These are phyloP conservation scores for Crambe crambe DNA, from an alignment of 37 sponge, comb jelly and placozoan genomes.

Conservation along the genomic window DNA sequence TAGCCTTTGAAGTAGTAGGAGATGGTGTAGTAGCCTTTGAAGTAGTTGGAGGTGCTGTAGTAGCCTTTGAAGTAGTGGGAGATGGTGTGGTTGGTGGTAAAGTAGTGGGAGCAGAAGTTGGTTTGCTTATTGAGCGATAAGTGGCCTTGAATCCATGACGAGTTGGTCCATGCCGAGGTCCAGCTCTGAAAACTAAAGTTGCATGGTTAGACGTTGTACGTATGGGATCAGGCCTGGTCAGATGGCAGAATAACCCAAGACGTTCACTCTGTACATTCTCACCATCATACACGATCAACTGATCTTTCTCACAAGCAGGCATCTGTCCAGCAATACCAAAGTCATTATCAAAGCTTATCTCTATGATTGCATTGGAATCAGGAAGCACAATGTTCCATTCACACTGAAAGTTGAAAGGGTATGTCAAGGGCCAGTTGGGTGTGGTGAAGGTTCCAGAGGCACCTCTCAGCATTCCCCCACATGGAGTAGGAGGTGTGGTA, in stretches of 20 bases:
- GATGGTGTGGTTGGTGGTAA: background rate
- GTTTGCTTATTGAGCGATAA: background rate
- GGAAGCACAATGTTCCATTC: slow-evolving; percentile 2
- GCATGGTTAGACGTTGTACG: background rate
- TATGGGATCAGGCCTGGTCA: background rate
- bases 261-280: background rate
- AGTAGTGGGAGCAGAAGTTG: background rate
- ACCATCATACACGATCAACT: background rate
- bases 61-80: background rate
- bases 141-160: background rate
- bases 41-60: background rate
- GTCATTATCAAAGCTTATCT: background rate
- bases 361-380: background rate
- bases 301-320: slow-evolving; percentile 5
- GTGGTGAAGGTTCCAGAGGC: slow-evolving; percentile 2
- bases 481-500: background rate
- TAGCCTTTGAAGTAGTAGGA: background rate
- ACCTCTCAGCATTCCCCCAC: background rate
- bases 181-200: background rate
- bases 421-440: slow-evolving; percentile 7
- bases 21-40: background rate
- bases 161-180: background rate
- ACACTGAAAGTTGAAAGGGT: background rate
- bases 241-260: background rate
- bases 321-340: background rate